Conservation (phyloP, 1,140 invertebrate species). For the Papilio machaon region DNA sequence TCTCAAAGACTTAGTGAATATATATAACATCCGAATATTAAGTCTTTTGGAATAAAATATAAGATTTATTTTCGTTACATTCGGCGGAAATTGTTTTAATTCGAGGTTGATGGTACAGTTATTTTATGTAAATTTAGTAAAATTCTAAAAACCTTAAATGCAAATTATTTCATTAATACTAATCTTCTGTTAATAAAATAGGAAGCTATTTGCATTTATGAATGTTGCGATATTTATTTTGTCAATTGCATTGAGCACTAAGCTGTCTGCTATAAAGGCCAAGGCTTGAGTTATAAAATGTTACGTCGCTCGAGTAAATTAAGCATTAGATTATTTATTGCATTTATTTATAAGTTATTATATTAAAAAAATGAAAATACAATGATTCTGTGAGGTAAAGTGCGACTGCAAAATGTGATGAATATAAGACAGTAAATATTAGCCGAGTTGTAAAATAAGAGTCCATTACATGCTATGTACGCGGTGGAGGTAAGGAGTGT, state of each 20-base stretch:
- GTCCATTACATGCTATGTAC: slow-evolving; percentile 34
- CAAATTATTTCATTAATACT: neutral
- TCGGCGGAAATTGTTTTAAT: neutral
- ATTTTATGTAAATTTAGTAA: neutral
- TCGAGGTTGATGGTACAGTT: neutral
- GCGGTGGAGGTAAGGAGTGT: slow-evolving; percentile 45
- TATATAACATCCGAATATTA: neutral
- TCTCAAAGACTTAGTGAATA: neutral
- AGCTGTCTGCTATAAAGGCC: slow-evolving; percentile 14
- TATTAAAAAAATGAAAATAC: neutral
- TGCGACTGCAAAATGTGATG: neutral
- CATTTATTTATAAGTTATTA: neutral
- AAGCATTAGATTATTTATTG: neutral
- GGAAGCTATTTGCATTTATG: slow-evolving; percentile 21
- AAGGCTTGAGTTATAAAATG: slow-evolving; percentile 6
- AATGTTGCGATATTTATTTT: slow-evolving; percentile 1
- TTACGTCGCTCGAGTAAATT: slow-evolving; percentile 3
- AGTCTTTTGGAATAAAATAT: neutral
- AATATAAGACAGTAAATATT: slow-evolving; percentile 9
- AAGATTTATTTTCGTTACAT: neutral
- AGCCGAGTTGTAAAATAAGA: slow-evolving; percentile 20
- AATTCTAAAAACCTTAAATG: neutral
- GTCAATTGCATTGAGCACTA: slow-evolving; percentile 11
- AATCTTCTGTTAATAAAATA: slow-evolving; percentile 7
- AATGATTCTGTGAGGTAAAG: neutral